phyloP scores from a whole-genome alignment of 2,797 vertebrate species.

The Cuculus canorus region DNA sequence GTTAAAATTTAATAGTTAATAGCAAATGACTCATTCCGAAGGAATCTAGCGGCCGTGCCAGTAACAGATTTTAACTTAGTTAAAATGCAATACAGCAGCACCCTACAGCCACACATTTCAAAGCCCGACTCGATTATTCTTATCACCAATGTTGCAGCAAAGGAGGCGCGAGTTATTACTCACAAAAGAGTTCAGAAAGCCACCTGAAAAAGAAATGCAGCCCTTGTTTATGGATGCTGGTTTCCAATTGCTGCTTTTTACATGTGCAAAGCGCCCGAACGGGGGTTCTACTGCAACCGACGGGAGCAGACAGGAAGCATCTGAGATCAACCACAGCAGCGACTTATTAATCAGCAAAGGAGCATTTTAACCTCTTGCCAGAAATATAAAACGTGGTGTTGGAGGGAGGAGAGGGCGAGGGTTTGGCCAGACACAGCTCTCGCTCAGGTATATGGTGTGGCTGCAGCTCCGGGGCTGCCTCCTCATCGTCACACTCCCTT shows the following conservation, averaged over 20 bases:
- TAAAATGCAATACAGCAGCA: conserved; percentile 26
- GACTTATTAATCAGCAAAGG: conserved; percentile 76
- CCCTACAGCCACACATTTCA: background rate
- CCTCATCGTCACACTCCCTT: no score
- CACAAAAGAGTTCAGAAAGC: background rate
- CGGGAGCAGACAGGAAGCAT: conserved; percentile 76
- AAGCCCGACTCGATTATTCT: background rate
- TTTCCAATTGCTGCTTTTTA: conserved; percentile 1
- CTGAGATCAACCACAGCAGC: conserved; percentile 72
- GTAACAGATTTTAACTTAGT: background rate
- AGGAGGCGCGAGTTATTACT: background rate
- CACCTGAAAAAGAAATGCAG: background rate
- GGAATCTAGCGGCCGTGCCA: conserved; percentile 2
- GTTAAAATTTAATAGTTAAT: conserved; percentile 68
- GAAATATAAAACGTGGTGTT: background rate
- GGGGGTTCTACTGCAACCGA: conserved; percentile 65
- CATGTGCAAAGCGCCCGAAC: background rate
- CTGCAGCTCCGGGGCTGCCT: no score
- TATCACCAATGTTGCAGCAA: background rate
- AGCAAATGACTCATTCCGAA: conserved; percentile 61
- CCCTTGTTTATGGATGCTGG: conserved; percentile 7
- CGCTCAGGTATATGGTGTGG: no score
- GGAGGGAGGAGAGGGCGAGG: no score
- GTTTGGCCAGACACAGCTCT: no score
- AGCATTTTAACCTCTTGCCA: conserved; percentile 63